Evolutionary conservation across 2,888 invertebrate species (phyloP).

Genomic region (Phlogophora meticulosa): DNA sequence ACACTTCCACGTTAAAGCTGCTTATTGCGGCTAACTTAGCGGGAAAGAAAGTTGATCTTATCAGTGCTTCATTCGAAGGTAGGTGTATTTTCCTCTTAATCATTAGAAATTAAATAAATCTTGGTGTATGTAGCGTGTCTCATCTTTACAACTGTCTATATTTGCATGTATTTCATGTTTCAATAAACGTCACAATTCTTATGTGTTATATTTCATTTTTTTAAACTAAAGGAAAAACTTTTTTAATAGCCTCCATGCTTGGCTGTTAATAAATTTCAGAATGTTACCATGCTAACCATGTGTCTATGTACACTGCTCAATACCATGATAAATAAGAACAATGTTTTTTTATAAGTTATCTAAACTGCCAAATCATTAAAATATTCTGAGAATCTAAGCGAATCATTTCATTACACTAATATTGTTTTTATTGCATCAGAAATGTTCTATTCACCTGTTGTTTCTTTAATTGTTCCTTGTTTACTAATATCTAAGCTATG

Average conservation of each 20-base stretch:
- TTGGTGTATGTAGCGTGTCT: not conserved
- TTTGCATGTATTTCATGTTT: conserved; percentile 25
- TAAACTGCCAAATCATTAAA: conserved; percentile 9
- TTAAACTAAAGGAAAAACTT: not conserved
- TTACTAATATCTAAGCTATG: not conserved
- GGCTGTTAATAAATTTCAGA: not conserved
- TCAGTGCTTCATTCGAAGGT: conserved; percentile 92
- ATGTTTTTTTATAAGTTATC: not conserved
- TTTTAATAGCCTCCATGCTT: not conserved
- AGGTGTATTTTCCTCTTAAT: conserved; percentile 60
- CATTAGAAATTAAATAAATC: not conserved
- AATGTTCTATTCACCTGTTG: not conserved
- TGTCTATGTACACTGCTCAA: not conserved
- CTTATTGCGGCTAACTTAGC: conserved; percentile 93
- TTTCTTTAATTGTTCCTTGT: not conserved
- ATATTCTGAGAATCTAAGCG: not conserved
- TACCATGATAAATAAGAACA: not conserved
- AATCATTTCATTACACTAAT: not conserved
- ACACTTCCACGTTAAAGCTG: conserved; percentile 94
- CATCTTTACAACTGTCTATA: not conserved
- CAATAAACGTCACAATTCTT: not conserved
- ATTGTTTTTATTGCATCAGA: conserved; percentile 39
- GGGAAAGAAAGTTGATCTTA: conserved; percentile 90
- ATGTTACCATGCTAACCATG: not conserved
- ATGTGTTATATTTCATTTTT: not conserved